These are phyloP conservation scores for Thumatha senex DNA, from an alignment of 2,888 invertebrate genomes.

Conservation along the genomic window DNA sequence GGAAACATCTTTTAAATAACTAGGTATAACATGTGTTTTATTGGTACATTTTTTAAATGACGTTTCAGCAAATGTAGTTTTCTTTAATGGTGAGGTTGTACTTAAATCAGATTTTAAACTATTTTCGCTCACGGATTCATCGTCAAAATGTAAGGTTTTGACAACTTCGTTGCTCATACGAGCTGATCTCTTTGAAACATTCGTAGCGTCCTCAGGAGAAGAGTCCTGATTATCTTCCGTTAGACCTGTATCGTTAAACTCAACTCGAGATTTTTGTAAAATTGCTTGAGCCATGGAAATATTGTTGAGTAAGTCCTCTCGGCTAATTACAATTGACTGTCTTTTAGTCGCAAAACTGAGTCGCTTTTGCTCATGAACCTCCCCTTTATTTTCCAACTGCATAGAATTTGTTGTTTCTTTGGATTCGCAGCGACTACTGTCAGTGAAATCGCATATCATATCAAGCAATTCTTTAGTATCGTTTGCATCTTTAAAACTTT, in stretches of 20 bases:
- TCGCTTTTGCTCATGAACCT: conserved; percentile 31
- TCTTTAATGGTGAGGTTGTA: conserved; percentile 52
- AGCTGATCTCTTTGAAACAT: conserved; percentile 27
- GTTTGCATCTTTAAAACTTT: conserved; percentile 50
- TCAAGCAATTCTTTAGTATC: conserved; percentile 63
- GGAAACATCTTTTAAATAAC: conserved; percentile 56
- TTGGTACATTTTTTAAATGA: conserved; percentile 46
- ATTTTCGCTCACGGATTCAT: conserved; percentile 50
- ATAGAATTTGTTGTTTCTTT: background rate
- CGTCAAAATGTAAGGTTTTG: conserved; percentile 67
- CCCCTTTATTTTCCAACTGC: conserved; percentile 27
- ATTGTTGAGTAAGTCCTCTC: conserved; percentile 59
- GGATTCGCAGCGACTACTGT: conserved; percentile 33
- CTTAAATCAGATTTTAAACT: conserved; percentile 29
- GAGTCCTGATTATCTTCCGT: conserved; percentile 41
- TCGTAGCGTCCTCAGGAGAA: conserved; percentile 8
- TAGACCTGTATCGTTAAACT: conserved; percentile 44
- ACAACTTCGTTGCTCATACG: conserved; percentile 61
- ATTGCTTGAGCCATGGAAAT: conserved; percentile 65
- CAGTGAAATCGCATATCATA: conserved; percentile 62
- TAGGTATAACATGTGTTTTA: conserved; percentile 63
- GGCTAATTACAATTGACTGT: conserved; percentile 52
- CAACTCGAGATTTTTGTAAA: conserved; percentile 51
- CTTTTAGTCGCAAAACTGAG: conserved; percentile 47
- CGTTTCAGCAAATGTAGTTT: conserved; percentile 57